Evolutionary conservation across 2,888 invertebrate genomes (phyloP), one percentile per base, ranked within the genome.

Genomic region (Sarcophaga variegata): DNA sequence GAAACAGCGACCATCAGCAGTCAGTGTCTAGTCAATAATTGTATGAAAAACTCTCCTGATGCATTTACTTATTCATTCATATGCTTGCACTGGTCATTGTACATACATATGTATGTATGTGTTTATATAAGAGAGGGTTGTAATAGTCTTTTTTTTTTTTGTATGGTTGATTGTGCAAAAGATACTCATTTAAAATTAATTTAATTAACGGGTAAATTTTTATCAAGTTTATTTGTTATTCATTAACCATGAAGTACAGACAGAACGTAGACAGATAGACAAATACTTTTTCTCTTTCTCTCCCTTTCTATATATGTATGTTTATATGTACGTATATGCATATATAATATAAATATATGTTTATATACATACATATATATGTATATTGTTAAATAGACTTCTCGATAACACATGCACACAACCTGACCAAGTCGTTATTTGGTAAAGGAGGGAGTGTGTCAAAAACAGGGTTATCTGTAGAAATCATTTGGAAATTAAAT

Each of bases 131-230:
- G 54, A 22, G 66, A 62, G 22, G 4, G 45, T 14, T 54, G 37
- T 62, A 37, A 66, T 22, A 17, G 20, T 60, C 27, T 37, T 27
- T 49, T 60, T 27, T 49, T 60, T 17, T 54, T 77, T 83, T 47
- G 25, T 62, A 69, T 77, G 59, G 74, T 71, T 69, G 75, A 60
- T 37, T 67, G 78, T 81, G 79, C 81, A 84, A 87, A 79, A 84
- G 81, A 87, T 87, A 87, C 87, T 87, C 87, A 87, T 87, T 87
- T 87, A 84, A 84, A 79, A 87, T 87, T 87, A 87, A 87, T 87
- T 87, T 87, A 87, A 87, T 87, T 87, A 87, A 87, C 84, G 87
- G 81, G 54, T 76, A 82, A 76, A 87, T 84, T 84, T 87, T 79
- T 82, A 84, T 78, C 87, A 82, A 87, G 84, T 87, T 84, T 87